Percentiles rank a stretch among this genome's conserved stretches.
Evolutionary conservation across 2,888 invertebrate genomes (phyloP).

Genomic region (Anagyrus pseudococci): DNA sequence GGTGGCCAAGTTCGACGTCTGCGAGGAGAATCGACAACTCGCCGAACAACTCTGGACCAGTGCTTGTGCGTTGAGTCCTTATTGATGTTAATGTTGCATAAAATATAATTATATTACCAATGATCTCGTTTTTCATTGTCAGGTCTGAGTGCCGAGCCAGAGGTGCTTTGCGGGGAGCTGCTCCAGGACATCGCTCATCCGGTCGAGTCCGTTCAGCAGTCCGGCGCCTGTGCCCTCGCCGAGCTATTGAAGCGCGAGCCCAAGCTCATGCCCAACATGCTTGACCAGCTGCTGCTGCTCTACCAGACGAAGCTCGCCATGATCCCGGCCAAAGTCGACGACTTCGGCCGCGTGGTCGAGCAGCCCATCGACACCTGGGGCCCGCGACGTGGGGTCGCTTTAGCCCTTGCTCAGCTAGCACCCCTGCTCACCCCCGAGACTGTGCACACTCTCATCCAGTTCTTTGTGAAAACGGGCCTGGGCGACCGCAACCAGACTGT

Average conservation of each 20-base stretch:
- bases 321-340: slow-evolving; percentile 86
- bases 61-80: slow-evolving; percentile 37
- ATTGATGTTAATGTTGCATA: not conserved
- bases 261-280: slow-evolving; percentile 63
- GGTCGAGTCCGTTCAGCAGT: slow-evolving; percentile 81
- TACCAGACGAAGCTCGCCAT: slow-evolving; percentile 80
- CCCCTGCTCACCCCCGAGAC: slow-evolving; percentile 73
- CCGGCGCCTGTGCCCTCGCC: slow-evolving; percentile 82
- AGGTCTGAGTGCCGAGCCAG: slow-evolving; percentile 64
- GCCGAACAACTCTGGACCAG: slow-evolving; percentile 71
- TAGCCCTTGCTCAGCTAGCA: slow-evolving; percentile 81
- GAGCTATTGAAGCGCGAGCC: slow-evolving; percentile 68
- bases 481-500: slow-evolving; percentile 85
- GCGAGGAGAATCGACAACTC: slow-evolving; percentile 74
- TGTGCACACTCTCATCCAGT: slow-evolving; percentile 76
- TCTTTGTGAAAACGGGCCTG: slow-evolving; percentile 86
- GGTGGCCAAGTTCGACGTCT: slow-evolving; percentile 83
- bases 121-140: slow-evolving; percentile 46
- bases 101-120: not conserved
- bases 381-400: slow-evolving; percentile 86
- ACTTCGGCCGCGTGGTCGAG: slow-evolving; percentile 88
- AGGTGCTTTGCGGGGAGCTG: slow-evolving; percentile 66
- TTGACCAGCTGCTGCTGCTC: slow-evolving; percentile 73
- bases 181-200: slow-evolving; percentile 80
- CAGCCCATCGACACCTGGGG: slow-evolving; percentile 90